Conservation (phyloP, 1,140 invertebrate genomes). For the Nixonia krombeini region DNA sequence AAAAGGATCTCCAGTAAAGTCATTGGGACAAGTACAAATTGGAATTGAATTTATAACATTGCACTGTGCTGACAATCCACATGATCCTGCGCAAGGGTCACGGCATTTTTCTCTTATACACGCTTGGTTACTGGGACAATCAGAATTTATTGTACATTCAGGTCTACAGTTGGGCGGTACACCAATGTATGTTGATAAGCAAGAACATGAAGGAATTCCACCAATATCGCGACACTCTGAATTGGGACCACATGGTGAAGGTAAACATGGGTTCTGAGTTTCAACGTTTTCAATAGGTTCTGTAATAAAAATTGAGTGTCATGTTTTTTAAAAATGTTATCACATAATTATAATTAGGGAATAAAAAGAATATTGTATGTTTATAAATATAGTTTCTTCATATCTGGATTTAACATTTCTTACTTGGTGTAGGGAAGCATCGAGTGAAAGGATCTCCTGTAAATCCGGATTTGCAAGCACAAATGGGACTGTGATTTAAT, state of each 20-base stretch:
- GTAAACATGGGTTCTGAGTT: conserved; percentile 71
- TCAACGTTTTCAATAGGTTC: not conserved
- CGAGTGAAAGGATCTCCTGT: conserved; percentile 79
- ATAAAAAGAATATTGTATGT: conserved; percentile 6
- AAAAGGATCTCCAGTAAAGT: conserved; percentile 73
- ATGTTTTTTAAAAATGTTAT: too few species aligned
- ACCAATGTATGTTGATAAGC: conserved; percentile 53
- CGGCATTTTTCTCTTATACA: conserved; percentile 73
- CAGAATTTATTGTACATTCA: conserved; percentile 68
- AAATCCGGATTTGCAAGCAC: conserved; percentile 76
- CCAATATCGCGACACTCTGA: conserved; percentile 74
- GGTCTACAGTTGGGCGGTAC: conserved; percentile 67
- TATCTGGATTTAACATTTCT: conserved; percentile 54
- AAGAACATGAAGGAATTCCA: conserved; percentile 79
- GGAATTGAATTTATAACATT: conserved; percentile 73
- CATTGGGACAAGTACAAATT: conserved; percentile 73
- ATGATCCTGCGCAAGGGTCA: conserved; percentile 74
- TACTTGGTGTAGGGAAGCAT: conserved; percentile 74
- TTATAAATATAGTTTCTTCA: conserved; percentile 9
- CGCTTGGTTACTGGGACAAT: conserved; percentile 69
- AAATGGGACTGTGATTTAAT: conserved; percentile 75
- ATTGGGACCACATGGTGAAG: conserved; percentile 78
- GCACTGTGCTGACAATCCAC: conserved; percentile 73
- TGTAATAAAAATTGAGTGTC: conserved; percentile 8
- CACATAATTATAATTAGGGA: too few species aligned